These are phyloP conservation scores for Sphaerophoria taeniata DNA, from an alignment of 2,888 invertebrate species.

Conservation along the genomic window DNA sequence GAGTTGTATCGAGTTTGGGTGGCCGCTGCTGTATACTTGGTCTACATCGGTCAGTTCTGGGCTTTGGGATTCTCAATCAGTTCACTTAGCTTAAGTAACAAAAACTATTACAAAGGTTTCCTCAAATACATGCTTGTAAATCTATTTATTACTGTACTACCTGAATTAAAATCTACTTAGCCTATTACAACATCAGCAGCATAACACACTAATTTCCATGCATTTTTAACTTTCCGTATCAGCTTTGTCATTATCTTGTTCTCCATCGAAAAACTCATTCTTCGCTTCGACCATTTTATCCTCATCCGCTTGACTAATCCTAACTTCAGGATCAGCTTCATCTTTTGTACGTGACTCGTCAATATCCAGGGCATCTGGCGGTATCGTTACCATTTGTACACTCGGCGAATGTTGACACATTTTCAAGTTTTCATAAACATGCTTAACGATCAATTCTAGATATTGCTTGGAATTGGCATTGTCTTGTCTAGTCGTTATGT, in stretches of 20 bases:
- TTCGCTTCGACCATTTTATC: constrained; percentile 92
- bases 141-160: constrained; percentile 56
- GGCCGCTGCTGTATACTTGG: no score
- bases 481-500: constrained; percentile 92
- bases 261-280: constrained; percentile 95
- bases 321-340: constrained; percentile 92
- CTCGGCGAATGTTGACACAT: constrained; percentile 97
- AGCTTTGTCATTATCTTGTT: constrained; percentile 94
- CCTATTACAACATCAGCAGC: constrained; percentile 54
- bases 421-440: constrained; percentile 96
- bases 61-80: no score
- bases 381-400: constrained; percentile 98
- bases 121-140: constrained; percentile 34
- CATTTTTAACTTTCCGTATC: constrained; percentile 79
- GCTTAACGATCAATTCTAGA: constrained; percentile 94
- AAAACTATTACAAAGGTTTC: not conserved
- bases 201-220: not conserved
- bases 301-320: constrained; percentile 90
- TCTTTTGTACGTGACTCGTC: constrained; percentile 87
- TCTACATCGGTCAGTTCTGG: no score
- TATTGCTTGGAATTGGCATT: constrained; percentile 98
- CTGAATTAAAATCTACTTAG: constrained; percentile 56
- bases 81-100: not conserved
- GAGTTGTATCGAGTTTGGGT: no score
- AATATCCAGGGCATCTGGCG: constrained; percentile 90